Base-by-base conservation (phyloP, 2,113 vertebrate species). In the Ranitomeya imitator region DNA sequence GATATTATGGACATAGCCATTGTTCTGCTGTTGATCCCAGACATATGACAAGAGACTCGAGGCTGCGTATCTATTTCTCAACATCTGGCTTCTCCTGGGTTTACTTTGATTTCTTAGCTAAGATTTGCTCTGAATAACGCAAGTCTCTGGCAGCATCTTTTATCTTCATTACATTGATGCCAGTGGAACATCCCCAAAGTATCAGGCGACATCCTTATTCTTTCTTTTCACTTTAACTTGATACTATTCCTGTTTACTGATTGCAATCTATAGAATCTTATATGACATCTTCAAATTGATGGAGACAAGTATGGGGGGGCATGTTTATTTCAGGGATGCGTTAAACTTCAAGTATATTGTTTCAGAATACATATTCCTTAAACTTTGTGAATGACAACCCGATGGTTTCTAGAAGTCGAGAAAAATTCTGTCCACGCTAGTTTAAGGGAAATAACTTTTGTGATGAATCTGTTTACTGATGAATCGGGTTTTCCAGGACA, bases 81-180 rank as follows among this genome's bases (percentile, higher is more conserved):
- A 80, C 86, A 87, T 52, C 86, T 87, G 86, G n/a, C 77, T 87
- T 61, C 77, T 87, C 79, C 65, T 21, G 76, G 85, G 76, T 31
- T 86, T 79, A 55, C 74, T 78, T 69, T 86, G 85, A 86, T 79
- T 86, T 86, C 77, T 65, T 21, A 65, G 85, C 85, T 79, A 57
- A 78, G 76, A 79, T 86, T 65, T 73, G 65, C 86, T 73, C 63
- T 73, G 65, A 61, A 82, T 67, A 87, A 81, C 57, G 78, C 23
- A 60, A 80, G 21, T 76, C 86, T 83, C 57, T 83, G 69, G 71
- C 69, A 83, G 63, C 18, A 8, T 77, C 79, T 88, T 83, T 83
- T 57, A 88, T 88, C 79, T 88, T 77, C 86, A 88, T 88, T 83
- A 83, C 57, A 54, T 5, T 77, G 79, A 82, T 65, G 69, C 79